Conservation (phyloP, 2,888 invertebrate species). For the Drosophila stalkeri region DNA sequence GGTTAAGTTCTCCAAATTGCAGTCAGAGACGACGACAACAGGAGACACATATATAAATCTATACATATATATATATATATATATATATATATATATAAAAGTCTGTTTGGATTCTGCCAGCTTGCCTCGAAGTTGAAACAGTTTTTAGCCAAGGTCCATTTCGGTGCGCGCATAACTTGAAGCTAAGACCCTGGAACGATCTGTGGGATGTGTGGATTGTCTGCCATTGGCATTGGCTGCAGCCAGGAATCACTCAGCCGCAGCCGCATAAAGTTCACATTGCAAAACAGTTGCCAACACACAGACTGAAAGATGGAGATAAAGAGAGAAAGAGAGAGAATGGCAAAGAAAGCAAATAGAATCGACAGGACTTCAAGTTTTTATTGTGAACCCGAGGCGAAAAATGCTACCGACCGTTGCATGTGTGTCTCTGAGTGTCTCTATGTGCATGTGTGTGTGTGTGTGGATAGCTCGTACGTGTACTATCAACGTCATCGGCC, state of each 20-base stretch:
- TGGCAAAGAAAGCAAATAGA: slow-evolving; percentile 58
- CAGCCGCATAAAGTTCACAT: slow-evolving; percentile 75
- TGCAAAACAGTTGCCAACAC: slow-evolving; percentile 65
- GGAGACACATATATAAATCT: slow-evolving; percentile 34
- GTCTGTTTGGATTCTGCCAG: slow-evolving; percentile 25
- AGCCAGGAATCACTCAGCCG: slow-evolving; percentile 73
- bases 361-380: slow-evolving; percentile 78
- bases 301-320: neutral
- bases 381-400: slow-evolving; percentile 70
- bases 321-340: neutral
- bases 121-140: slow-evolving; percentile 61
- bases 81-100: slow-evolving; percentile 7
- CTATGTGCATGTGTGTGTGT: slow-evolving; percentile 20
- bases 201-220: slow-evolving; percentile 8
- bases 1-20: slow-evolving; percentile 79
- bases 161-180: slow-evolving; percentile 32
- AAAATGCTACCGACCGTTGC: slow-evolving; percentile 41
- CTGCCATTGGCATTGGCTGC: slow-evolving; percentile 50
- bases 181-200: slow-evolving; percentile 16
- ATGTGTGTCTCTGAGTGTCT: slow-evolving; percentile 13
- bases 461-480: slow-evolving; percentile 56
- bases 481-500: slow-evolving; percentile 74
- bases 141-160: slow-evolving; percentile 72
- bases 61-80: neutral
- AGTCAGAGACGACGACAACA: slow-evolving; percentile 72